phyloP scores from a whole-genome alignment of 2,113 vertebrate genomes.

The Nyctereutes procyonoides region DNA sequence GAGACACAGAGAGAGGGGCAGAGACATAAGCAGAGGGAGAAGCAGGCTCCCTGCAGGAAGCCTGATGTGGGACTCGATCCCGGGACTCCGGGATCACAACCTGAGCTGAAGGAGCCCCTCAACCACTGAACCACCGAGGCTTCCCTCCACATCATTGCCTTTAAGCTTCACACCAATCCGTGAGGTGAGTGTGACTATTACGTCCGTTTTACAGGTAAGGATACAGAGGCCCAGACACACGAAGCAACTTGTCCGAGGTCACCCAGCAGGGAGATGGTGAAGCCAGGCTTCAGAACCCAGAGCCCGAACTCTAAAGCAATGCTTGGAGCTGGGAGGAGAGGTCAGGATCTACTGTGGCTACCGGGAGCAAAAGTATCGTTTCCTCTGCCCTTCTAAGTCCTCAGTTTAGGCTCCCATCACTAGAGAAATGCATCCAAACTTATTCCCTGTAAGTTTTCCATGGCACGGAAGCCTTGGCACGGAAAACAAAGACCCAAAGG shows the following conservation, averaged over 20 bases:
- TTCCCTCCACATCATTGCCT: rapidly evolving
- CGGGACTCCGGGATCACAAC: no score
- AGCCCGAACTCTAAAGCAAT: neutral
- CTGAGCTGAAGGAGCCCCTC: no score
- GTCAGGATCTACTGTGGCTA: neutral
- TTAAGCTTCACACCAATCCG: neutral
- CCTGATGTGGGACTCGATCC: no score
- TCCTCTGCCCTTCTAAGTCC: neutral
- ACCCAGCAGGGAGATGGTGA: neutral
- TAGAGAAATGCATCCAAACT: neutral
- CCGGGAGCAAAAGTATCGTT: neutral
- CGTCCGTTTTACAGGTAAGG: neutral
- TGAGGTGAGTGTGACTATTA: rapidly evolving
- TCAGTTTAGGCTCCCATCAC: neutral
- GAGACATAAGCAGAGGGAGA: no score
- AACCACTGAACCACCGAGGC: no score
- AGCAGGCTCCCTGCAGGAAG: no score
- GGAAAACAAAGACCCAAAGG: neutral
- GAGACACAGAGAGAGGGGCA: no score
- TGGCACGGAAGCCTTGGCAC: neutral
- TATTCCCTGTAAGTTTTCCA: neutral
- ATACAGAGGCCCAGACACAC: neutral
- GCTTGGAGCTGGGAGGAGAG: neutral
- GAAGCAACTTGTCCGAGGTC: neutral
- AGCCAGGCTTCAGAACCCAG: neutral